Base-by-base conservation (phyloP, 2,797 vertebrate genomes). In the Hozukius guyotensis region DNA sequence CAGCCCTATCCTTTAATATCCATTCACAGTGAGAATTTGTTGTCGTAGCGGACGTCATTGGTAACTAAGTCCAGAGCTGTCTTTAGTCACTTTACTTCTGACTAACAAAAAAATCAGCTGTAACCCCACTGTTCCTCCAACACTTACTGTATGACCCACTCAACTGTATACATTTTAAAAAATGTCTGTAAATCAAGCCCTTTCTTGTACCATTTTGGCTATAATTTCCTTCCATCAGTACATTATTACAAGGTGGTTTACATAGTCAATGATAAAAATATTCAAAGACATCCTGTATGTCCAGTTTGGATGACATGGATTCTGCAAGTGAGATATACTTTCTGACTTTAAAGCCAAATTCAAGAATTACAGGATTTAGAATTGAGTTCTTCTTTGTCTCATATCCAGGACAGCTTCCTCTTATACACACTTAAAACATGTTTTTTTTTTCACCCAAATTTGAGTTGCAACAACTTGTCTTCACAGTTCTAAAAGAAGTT, bases 381-480 rank as follows among this genome's bases (percentile, higher is more conserved):
- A 2, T 31, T 13, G 5, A 13, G 6, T 34, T 49, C 22, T 11
- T 70, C 27, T 22, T 49, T 0, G 24, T 49, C 34, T 60, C 56
- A 38, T 31, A 18, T 49, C 22, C 4, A n/a, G 27, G 49, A 31
- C 16, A 29, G 18, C 3, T 65, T 78, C 66, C 18, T 63, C 27
- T 31, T 10, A 69, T 52, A 60, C 3, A 60, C 9, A 63, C 10
- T 24, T 69, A 13, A 53, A 63, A 53, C 10, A n/a, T 36, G 24
- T 20, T 46, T 83, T 66, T 46, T 18, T 67, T 18, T 27, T 42
- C 68, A 83, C 70, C 60, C 59, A 80, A 84, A 83, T 25, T 70
- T 80, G 55, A 65, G 25, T 49, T 82, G 68, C 77, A 66, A 86
- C 69, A 82, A 77, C 87, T 88, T 82, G 73, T 86, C 77, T 78